A percentile compares a stretch with the other conserved stretches of the same genome.
These are phyloP conservation scores for Caradrina clavipalpis DNA, from an alignment of 2,888 invertebrate species.

Conservation along the genomic window DNA sequence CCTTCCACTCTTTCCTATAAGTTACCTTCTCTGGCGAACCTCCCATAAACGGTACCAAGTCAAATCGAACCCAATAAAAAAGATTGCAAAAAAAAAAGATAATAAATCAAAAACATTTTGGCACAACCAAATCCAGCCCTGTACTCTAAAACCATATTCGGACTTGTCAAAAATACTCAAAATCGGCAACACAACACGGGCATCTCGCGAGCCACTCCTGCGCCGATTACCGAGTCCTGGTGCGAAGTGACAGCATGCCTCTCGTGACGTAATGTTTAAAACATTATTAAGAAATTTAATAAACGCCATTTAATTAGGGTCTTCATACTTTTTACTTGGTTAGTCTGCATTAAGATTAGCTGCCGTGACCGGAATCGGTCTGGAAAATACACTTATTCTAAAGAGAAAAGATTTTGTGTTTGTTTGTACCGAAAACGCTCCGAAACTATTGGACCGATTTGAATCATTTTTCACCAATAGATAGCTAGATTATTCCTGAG, in stretches of 20 bases:
- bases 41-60: too few relatives aligned
- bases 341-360: too few relatives aligned
- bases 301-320: slow-evolving; percentile 15
- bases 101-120: not conserved
- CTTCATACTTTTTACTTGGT: slow-evolving; percentile 9
- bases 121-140: slow-evolving; percentile 26
- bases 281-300: not conserved
- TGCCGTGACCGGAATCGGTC: too few relatives aligned
- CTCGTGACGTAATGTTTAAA: slow-evolving; percentile 6
- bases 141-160: slow-evolving; percentile 18
- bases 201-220: slow-evolving; percentile 6
- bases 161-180: slow-evolving; percentile 27
- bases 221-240: slow-evolving; percentile 8
- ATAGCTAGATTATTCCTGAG: too few relatives aligned
- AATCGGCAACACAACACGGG: slow-evolving; percentile 21
- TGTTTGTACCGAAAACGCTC: too few relatives aligned
- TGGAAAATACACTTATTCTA: too few relatives aligned
- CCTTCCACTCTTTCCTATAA: too few relatives aligned
- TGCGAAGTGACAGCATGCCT: slow-evolving; percentile 24
- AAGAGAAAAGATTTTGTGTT: too few relatives aligned
- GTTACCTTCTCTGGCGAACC: too few relatives aligned
- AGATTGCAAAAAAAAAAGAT: not conserved
- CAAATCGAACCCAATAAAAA: not conserved
- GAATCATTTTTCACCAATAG: too few relatives aligned
- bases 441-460: too few relatives aligned